Evolutionary conservation across 1,140 invertebrate species (phyloP), one percentile per base, ranked within the genome.

Genomic region (Hylaeus anthracinus): DNA sequence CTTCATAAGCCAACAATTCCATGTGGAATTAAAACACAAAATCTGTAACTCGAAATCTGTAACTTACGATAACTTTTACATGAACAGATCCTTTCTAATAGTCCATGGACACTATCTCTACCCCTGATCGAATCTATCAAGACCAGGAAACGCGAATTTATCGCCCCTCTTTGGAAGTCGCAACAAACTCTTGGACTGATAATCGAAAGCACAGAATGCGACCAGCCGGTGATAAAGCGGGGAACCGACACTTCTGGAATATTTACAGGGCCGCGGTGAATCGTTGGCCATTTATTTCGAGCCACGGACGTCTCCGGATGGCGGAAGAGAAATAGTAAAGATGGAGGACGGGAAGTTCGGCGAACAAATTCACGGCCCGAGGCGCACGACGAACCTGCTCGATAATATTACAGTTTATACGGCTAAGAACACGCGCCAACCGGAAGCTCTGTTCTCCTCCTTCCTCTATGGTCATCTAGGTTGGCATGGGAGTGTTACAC

Each of bases 391-490:
- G 64, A 51, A 26, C 51, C 15, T 15, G 37, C 69, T 71, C 69
- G 69, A 56, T 71, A 56, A 56, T 71, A 58, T 58, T 58, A 55
- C 55, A 43, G 69, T 71, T 58, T 39, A 71, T 71, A 71, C 58
- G 37, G 69, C 37, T n/a, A 14, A 75, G 53, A 66, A 43, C 12
- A 66, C 63, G n/a, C 9, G 9, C 37, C 26, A n/a, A 14, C 76
- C 67, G 76, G 76, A 79, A 71, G 9, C 56, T 2, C 60, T 55
- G 9, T 72, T 71, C 48, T 56, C 5, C 48, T 51, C n/a, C 15
- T 56, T 66, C n/a, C 12, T 45, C 14, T 64, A 63, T 71, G 76
- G 76, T 69, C 67, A 79, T 79, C 76, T 79, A 71, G 76, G 67
- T 79, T 69, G 76, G 45, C 74, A 41, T 9, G 4, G 26, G n/a